Conservation (phyloP, 2,113 vertebrate genomes). For the Acanthisitta chloris region DNA sequence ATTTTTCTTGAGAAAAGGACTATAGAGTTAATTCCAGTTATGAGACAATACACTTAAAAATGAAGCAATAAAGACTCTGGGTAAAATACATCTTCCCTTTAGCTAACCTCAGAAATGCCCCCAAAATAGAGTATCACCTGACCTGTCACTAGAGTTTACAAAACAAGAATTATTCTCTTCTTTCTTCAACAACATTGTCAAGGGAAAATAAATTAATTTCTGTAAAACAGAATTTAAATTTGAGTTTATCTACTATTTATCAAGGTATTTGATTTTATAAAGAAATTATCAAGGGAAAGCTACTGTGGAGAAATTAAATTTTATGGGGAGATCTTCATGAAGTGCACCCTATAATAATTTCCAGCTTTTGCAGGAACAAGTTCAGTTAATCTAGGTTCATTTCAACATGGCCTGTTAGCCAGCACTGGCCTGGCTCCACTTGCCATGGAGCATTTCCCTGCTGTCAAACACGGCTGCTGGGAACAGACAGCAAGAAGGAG, state of each 20-base stretch:
- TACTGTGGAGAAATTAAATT: background rate
- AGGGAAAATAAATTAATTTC: background rate
- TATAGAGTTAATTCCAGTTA: background rate
- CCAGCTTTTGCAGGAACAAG: background rate
- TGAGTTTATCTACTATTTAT: background rate
- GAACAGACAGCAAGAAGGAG: background rate
- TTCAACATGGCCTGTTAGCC: background rate
- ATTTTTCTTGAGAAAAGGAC: background rate
- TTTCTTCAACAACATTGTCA: background rate
- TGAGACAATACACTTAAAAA: slow-evolving; percentile 21
- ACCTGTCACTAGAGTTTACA: background rate
- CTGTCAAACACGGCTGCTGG: background rate
- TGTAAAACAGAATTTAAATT: background rate
- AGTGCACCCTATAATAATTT: background rate
- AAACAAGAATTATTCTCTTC: background rate
- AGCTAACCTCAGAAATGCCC: background rate
- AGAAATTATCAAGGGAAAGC: background rate
- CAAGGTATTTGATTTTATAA: background rate
- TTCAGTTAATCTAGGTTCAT: background rate
- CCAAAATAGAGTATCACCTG: background rate
- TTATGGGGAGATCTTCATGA: background rate
- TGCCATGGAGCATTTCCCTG: background rate
- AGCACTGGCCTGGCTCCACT: background rate
- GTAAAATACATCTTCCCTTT: background rate
- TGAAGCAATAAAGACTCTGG: background rate